Percentiles rank a stretch among this genome's conserved stretches.
These are phyloP conservation scores for Prionailurus bengalensis DNA, from an alignment of 2,113 vertebrate species.

Conservation along the genomic window DNA sequence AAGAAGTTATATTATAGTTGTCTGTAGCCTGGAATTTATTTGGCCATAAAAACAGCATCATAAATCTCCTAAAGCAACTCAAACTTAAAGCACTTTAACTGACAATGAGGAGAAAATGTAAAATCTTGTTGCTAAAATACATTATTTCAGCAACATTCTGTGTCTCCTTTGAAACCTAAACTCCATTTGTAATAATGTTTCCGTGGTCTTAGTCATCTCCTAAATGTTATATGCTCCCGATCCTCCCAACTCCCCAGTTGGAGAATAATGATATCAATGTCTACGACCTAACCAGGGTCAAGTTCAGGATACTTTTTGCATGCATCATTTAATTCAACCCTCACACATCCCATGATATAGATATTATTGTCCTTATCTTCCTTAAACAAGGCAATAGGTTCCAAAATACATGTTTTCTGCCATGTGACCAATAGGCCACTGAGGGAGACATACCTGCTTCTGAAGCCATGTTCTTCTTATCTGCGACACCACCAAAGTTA, in stretches of 20 bases:
- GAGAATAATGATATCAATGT: not conserved
- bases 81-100: constrained; percentile 15
- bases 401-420: not conserved
- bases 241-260: not conserved
- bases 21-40: constrained; percentile 4
- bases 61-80: not conserved
- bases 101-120: not conserved
- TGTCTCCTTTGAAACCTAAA: not conserved
- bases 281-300: not conserved
- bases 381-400: not conserved
- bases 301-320: not conserved
- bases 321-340: not conserved
- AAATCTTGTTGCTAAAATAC: not conserved
- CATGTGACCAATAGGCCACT: not conserved
- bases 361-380: not conserved
- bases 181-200: not conserved
- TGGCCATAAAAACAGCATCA: not conserved
- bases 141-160: not conserved
- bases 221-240: too few relatives aligned
- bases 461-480: not conserved
- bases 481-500: not conserved
- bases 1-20: not conserved
- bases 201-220: not conserved
- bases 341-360: not conserved
- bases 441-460: not conserved